phyloP scores from a whole-genome alignment of 2,113 vertebrate species.

The Aplodontia rufa region DNA sequence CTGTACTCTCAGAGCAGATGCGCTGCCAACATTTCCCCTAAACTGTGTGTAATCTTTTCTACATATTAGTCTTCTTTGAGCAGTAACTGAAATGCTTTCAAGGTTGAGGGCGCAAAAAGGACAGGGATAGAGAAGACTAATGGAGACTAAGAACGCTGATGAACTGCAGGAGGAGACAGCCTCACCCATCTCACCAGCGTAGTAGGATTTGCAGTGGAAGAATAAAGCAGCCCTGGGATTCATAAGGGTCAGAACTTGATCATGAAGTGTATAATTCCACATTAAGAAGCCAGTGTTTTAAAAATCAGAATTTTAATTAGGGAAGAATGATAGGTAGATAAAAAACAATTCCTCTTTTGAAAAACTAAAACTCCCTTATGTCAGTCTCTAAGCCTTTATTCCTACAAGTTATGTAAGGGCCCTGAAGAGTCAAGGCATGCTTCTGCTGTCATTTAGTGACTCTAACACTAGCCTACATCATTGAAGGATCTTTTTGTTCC shows the following conservation, averaged over 20 bases:
- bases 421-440: not conserved
- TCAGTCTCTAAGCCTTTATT: not conserved
- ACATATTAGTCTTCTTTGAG: not conserved
- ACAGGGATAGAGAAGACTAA: not conserved
- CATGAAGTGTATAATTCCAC: not conserved
- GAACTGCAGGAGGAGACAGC: not conserved
- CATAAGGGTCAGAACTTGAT: not conserved
- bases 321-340: not conserved
- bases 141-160: not conserved
- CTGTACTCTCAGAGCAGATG: not conserved
- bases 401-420: not conserved
- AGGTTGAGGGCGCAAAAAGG: not conserved
- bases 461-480: not conserved
- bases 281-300: slow-evolving; percentile 20
- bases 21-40: not conserved
- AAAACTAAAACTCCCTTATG: not conserved
- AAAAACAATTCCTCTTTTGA: not conserved
- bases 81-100: not conserved
- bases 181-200: not conserved
- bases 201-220: not conserved
- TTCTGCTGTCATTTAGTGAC: not conserved
- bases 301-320: not conserved
- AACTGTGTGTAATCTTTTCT: not conserved
- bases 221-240: not conserved
- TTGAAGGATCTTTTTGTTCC: not conserved